phyloP scores from a whole-genome alignment of 2,888 invertebrate species.

The Agrypnus murinus region DNA sequence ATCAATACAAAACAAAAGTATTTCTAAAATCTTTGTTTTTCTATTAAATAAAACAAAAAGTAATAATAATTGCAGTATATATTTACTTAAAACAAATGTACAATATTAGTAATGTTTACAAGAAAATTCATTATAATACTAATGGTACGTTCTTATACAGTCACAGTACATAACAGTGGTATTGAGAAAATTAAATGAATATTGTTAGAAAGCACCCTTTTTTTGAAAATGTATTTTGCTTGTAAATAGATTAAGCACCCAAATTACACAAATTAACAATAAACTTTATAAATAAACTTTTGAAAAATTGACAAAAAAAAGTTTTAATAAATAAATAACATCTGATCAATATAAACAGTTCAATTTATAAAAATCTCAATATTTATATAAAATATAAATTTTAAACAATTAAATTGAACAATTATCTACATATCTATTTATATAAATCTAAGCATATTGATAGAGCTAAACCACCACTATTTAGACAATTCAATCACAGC shows the following conservation, averaged over 20 bases:
- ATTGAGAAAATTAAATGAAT: background rate
- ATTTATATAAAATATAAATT: no score
- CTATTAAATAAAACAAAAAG: no score
- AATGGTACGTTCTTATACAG: background rate
- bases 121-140: background rate
- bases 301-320: no score
- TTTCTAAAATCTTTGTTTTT: no score
- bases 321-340: no score
- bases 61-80: background rate
- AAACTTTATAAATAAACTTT: no score
- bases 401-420: no score
- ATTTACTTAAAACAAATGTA: background rate
- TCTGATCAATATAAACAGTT: no score
- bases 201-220: background rate
- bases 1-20: no score
- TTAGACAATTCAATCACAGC: constrained; percentile 36
- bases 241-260: no score
- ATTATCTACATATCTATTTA: background rate
- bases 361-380: no score
- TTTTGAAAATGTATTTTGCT: background rate
- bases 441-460: background rate
- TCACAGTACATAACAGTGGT: background rate
- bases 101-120: background rate
- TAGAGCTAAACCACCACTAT: constrained; percentile 4
- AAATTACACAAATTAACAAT: no score